Evolutionary conservation across 2,113 vertebrate genomes (phyloP).

Genomic region (Plectropomus leopardus): DNA sequence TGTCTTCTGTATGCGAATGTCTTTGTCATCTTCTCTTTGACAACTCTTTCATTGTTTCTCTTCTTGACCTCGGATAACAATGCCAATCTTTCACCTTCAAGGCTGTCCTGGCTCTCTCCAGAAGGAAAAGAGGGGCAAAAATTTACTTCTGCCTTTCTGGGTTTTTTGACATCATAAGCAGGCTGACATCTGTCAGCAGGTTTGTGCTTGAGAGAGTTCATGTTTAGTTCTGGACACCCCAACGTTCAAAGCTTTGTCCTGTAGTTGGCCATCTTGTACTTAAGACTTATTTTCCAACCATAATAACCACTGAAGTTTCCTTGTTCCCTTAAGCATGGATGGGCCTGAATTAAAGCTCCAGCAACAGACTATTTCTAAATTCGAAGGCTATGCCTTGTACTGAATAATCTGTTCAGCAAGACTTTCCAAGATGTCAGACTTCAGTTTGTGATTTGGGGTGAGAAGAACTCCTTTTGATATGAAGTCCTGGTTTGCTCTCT

Average conservation of each 20-base stretch:
- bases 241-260: slow-evolving; percentile 47
- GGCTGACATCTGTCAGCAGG: neutral
- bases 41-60: no score
- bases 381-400: slow-evolving; percentile 33
- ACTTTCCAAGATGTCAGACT: slow-evolving; percentile 41
- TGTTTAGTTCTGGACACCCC: slow-evolving; percentile 27
- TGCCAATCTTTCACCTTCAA: no score
- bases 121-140: no score
- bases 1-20: no score
- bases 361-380: slow-evolving; percentile 42
- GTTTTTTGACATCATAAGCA: no score
- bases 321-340: slow-evolving; percentile 45
- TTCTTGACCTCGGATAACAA: no score
- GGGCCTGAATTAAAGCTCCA: slow-evolving; percentile 30
- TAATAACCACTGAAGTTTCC: slow-evolving; percentile 39
- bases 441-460: slow-evolving; percentile 19
- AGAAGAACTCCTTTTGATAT: slow-evolving; percentile 15
- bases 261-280: slow-evolving; percentile 57
- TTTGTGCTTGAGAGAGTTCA: slow-evolving; percentile 29
- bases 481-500: slow-evolving; percentile 34
- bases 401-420: slow-evolving; percentile 39
- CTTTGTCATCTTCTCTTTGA: no score
- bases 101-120: no score
- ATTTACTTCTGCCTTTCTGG: no score
- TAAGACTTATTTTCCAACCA: slow-evolving; percentile 54